Conservation (phyloP, 2,888 invertebrate genomes). For the Agriopis aurantiaria region DNA sequence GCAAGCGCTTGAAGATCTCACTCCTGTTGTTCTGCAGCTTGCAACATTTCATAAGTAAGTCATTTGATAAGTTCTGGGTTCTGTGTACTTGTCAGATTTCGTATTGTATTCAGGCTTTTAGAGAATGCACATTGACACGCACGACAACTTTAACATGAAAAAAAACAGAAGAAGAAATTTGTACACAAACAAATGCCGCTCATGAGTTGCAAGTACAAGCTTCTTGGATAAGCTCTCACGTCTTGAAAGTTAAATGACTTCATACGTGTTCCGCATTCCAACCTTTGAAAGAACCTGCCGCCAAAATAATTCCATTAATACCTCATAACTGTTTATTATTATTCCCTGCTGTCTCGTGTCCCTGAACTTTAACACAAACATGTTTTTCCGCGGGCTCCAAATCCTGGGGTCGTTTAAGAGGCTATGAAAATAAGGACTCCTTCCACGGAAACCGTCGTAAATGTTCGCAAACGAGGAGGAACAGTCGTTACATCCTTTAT, state of each 20-base stretch:
- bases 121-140: too few species aligned
- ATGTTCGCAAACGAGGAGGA: conserved; percentile 24
- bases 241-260: conserved; percentile 11
- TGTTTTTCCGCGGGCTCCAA: conserved; percentile 27
- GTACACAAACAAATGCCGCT: not conserved
- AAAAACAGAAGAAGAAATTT: not conserved
- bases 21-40: too few species aligned
- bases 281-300: not conserved
- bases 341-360: conserved; percentile 6
- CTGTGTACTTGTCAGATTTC: too few species aligned
- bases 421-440: conserved; percentile 34
- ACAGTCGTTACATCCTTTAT: conserved; percentile 30
- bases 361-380: conserved; percentile 36
- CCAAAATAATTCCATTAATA: conserved; percentile 10
- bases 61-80: too few species aligned
- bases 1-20: too few species aligned
- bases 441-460: conserved; percentile 33
- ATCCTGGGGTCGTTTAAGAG: conserved; percentile 25
- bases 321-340: conserved; percentile 15
- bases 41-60: too few species aligned
- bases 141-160: too few species aligned
- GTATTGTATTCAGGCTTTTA: too few species aligned
- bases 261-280: not conserved
- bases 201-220: not conserved
- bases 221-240: conserved; percentile 1